A percentile compares a stretch with the other conserved stretches of the same genome.
These are phyloP conservation scores for Ennomos quercinarius DNA, from an alignment of 2,888 invertebrate species.

Conservation along the genomic window DNA sequence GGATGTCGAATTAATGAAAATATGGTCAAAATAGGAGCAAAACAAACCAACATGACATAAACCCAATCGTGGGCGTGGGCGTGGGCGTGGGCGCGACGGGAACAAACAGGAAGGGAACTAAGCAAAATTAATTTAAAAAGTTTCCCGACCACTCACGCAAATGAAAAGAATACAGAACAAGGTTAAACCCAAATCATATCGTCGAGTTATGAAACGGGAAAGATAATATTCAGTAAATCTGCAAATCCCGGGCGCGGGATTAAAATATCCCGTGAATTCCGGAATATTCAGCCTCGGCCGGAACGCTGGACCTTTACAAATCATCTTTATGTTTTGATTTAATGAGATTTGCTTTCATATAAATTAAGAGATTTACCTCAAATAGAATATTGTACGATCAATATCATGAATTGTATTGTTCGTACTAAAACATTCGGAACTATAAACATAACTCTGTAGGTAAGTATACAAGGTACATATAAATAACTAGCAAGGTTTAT, in stretches of 20 bases:
- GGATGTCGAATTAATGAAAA: too few relatives aligned
- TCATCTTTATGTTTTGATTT: constrained; percentile 21
- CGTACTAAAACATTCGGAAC: too few relatives aligned
- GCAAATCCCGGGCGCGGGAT: constrained; percentile 24
- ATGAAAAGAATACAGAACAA: constrained; percentile 24
- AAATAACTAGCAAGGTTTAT: too few relatives aligned
- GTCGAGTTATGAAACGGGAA: constrained; percentile 25
- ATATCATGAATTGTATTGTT: too few relatives aligned
- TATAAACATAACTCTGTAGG: too few relatives aligned
- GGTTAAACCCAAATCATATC: constrained; percentile 25
- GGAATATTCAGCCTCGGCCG: constrained; percentile 14
- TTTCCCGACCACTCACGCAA: constrained; percentile 16
- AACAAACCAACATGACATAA: constrained; percentile 8
- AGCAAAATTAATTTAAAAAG: constrained; percentile 18
- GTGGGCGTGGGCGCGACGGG: not conserved
- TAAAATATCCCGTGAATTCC: constrained; percentile 21
- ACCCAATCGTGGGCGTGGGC: not conserved
- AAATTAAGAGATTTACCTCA: constrained; percentile 5
- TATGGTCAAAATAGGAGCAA: not conserved
- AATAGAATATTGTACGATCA: too few relatives aligned
- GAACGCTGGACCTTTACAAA: constrained; percentile 20
- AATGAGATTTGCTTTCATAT: constrained; percentile 13
- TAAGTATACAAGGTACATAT: too few relatives aligned
- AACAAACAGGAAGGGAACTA: constrained; percentile 4
- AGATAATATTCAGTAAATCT: constrained; percentile 31